phyloP scores from a whole-genome alignment of 2,888 invertebrate species.

The Scaptomyza flava region DNA sequence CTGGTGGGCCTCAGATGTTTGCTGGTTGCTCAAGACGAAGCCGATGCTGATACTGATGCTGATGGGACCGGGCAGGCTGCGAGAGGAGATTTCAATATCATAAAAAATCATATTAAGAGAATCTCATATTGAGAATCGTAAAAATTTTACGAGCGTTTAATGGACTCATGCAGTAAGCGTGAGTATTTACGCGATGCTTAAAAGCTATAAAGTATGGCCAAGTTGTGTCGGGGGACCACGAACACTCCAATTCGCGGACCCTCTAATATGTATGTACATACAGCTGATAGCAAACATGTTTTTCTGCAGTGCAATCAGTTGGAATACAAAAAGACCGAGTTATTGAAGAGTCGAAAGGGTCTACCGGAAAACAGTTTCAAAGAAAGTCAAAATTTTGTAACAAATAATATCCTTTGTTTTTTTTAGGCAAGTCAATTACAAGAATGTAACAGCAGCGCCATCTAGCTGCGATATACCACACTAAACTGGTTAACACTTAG shows the following conservation, averaged over 20 bases:
- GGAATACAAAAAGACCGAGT: background rate
- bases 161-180: conserved; percentile 82
- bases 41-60: conserved; percentile 25
- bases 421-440: background rate
- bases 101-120: conserved; percentile 84
- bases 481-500: conserved; percentile 4
- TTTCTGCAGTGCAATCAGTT: conserved; percentile 1
- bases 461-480: conserved; percentile 38
- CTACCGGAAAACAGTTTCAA: conserved; percentile 30
- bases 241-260: conserved; percentile 25
- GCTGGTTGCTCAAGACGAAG: conserved; percentile 30
- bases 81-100: conserved; percentile 83
- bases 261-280: conserved; percentile 9
- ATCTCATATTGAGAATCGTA: conserved; percentile 83
- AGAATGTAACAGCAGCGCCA: conserved; percentile 45
- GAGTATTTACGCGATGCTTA: conserved; percentile 80
- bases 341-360: conserved; percentile 25
- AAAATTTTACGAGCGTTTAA: conserved; percentile 84
- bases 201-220: conserved; percentile 76
- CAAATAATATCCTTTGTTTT: background rate
- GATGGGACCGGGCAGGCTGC: conserved; percentile 52
- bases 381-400: conserved; percentile 26
- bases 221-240: conserved; percentile 64
- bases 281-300: conserved; percentile 35
- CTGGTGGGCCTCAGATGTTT: conserved; percentile 62